phyloP scores from a whole-genome alignment of 1,140 invertebrate species.

The Cherax destructor region DNA sequence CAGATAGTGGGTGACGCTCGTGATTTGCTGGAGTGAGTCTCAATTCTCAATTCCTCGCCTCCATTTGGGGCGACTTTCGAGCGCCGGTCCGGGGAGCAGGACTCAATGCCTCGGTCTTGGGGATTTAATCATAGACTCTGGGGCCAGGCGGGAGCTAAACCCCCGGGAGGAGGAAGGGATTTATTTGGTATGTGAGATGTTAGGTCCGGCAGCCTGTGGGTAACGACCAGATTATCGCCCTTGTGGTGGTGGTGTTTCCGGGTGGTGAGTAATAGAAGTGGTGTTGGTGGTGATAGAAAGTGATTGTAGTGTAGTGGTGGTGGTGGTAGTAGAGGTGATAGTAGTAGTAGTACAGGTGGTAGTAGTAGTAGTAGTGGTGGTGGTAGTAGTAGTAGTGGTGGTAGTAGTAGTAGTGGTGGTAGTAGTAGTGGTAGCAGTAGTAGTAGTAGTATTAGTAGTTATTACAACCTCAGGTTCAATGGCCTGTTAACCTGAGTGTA shows the following conservation, averaged over 20 bases:
- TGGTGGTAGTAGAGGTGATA: no score
- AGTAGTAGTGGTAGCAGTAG: no score
- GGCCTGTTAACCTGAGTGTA: no score
- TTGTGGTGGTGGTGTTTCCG: background rate
- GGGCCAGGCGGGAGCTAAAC: background rate
- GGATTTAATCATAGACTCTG: background rate
- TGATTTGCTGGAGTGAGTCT: background rate
- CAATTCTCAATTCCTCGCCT: background rate
- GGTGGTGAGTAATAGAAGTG: no score
- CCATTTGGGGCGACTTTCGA: background rate
- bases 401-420: no score
- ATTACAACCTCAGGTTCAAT: no score
- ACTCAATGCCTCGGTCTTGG: background rate
- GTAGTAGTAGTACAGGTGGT: no score
- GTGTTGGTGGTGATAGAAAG: no score
- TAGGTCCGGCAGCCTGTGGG: background rate
- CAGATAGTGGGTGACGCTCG: background rate
- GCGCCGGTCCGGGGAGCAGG: background rate
- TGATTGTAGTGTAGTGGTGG: no score
- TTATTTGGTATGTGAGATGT: background rate
- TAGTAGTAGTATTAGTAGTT: no score
- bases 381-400: no score
- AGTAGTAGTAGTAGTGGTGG: no score
- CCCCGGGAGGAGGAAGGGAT: background rate
- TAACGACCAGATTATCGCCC: background rate